Evolutionary conservation across 2,113 vertebrate genomes (phyloP), one percentile per base, ranked within the genome.

Genomic region (Chloroceryle aenea): DNA sequence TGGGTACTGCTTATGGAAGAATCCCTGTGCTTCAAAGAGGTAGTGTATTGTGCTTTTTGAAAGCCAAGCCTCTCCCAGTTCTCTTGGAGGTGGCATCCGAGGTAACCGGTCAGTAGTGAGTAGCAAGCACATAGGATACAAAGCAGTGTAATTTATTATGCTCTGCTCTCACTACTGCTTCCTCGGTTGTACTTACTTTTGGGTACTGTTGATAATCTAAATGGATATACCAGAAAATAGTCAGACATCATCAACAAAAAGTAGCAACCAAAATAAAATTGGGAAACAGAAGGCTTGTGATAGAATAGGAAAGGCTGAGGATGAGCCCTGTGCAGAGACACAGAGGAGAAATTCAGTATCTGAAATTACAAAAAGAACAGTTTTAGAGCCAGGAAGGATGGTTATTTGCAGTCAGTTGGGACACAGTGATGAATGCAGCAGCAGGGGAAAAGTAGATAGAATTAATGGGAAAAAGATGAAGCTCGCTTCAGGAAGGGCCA

Each of bases 391-490:
- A 56, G 45, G 52, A 93, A 68, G 74, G 80, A 90, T 85, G 84
- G 78, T 92, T 91, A 73, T 90, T 87, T 90, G 59, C 83, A 79
- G 89, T 89, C 89, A 76, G 8, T 27, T 94, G 75, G 67, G 67
- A 94, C 90, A 84, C 72, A 91, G 55, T 48, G 84, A 68, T 85
- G 55, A 87, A 76, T 89, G 74, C 61, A 92, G 78, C 82, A 89
- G 67, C 66, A 64, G 36, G 66, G 55, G 32, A 10, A 22, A 53
- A 77, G 76, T n/a, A 88, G 32, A 48, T 38, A 38, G 67, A 90
- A 89, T 93, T 85, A 87, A 94, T 59, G 38, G 69, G n/a, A 36
- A 89, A 67, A 87, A 82, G 14, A 72, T 53, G 14, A 75, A 75
- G 19, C 80, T 53, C 2, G 4, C 52, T 87, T 93, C 6, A 10